Conservation (phyloP, 2,888 invertebrate species). For the Leucophenga maculata region DNA sequence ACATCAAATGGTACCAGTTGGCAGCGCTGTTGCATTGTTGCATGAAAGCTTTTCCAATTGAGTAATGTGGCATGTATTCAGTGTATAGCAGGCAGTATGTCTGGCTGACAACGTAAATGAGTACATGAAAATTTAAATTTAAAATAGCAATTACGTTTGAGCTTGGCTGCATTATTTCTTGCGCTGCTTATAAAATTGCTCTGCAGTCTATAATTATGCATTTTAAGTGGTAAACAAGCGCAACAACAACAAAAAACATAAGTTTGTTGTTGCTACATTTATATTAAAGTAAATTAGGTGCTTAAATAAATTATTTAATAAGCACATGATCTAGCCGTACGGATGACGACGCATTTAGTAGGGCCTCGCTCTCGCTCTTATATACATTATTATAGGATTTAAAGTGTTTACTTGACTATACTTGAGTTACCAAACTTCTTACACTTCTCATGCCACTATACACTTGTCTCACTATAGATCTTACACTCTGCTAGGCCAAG, state of each 20-base stretch:
- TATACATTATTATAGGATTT: too few species aligned
- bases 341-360: constrained; percentile 28
- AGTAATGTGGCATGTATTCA: neutral
- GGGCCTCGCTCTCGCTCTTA: neutral
- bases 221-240: constrained; percentile 35
- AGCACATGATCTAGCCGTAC: constrained; percentile 63
- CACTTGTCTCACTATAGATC: too few species aligned
- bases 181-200: constrained; percentile 11
- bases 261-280: constrained; percentile 53
- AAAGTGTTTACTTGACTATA: neutral
- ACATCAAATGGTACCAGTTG: neutral
- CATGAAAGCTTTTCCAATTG: neutral
- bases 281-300: constrained; percentile 67
- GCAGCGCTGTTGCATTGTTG: neutral
- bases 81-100: too few species aligned
- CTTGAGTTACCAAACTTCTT: neutral
- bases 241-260: constrained; percentile 23
- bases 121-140: constrained; percentile 16
- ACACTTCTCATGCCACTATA: neutral
- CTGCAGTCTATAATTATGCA: constrained; percentile 46
- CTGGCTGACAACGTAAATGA: neutral
- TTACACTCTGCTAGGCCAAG: constrained; percentile 45
- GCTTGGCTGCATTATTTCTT: neutral
- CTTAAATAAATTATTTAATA: constrained; percentile 72
- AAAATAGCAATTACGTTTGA: constrained; percentile 11